These are phyloP conservation scores for Syngnathus scovelli DNA, from an alignment of 2,113 vertebrate species.

Conservation along the genomic window DNA sequence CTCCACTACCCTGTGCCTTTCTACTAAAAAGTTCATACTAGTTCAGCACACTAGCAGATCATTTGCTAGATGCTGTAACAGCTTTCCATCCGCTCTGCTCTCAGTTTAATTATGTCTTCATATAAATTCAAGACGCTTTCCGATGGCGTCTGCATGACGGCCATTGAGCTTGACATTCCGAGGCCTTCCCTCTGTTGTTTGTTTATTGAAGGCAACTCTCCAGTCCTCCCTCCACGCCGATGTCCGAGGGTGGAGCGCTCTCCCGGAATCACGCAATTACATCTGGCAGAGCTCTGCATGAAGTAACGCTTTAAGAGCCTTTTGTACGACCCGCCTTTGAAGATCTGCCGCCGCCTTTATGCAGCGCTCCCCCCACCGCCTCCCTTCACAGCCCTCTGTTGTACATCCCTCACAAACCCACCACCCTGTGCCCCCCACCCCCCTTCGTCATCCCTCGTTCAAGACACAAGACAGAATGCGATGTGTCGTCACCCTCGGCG, in stretches of 20 bases:
- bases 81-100: not conserved
- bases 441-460: conserved; percentile 42
- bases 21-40: too few species aligned
- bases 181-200: not conserved
- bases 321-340: conserved; percentile 71
- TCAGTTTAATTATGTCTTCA: not conserved
- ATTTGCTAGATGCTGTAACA: not conserved
- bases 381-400: conserved; percentile 41
- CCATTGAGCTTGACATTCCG: not conserved
- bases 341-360: conserved; percentile 53
- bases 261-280: conserved; percentile 72
- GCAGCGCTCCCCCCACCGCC: conserved; percentile 62
- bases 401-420: conserved; percentile 19
- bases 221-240: conserved; percentile 44
- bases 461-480: conserved; percentile 73
- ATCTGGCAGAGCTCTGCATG: conserved; percentile 76
- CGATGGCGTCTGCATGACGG: not conserved
- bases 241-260: conserved; percentile 61
- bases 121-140: not conserved
- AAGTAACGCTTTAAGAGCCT: conserved; percentile 72
- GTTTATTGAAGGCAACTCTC: not conserved
- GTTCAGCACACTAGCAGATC: too few species aligned
- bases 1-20: too few species aligned
- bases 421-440: not conserved
- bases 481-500: conserved; percentile 65